Base-by-base conservation (phyloP, 30 jellyfish, hydroid and myxozoan genomes). In the Hydractinia symbiolongicarpus region DNA sequence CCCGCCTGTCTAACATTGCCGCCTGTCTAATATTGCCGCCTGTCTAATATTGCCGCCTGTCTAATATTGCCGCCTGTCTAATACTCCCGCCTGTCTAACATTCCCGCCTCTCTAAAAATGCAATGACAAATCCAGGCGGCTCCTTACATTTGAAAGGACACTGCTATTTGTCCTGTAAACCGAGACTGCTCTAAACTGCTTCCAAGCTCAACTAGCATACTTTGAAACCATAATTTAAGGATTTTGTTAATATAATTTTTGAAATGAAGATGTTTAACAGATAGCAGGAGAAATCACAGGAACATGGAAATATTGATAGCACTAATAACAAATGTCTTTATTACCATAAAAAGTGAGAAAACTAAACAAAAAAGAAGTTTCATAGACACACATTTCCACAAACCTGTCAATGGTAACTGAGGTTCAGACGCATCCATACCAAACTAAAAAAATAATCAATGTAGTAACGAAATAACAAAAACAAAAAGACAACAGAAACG, bases 401-500 rank as follows among this genome's bases (percentile, higher is more conserved):
- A 30, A 64, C 74, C 74, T 6, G 74, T n/a, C 40, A 64, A 64
- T 13, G 74, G 74, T 51, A 64, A 64, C 74, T 64, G 74, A 10
- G 85, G 9, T 44, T 77, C 85, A 50, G 85, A 77, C 13, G 79
- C 54, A 5, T 77, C 85, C 14, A 77, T 77, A 50, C 80, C 79
- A 55, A 77, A 77, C 85, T 77, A 62, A 54, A 77, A 6, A 58
- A 55, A 55, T 53, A 9, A 3, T 1, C 4, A 72, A 21, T 72
- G 17, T 60, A 72, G 9, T 55, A 30, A 72, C 51, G 30, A 50
- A 50, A 9, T 21, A 72, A 11, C 7, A 4, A 8, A 0, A 72
- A 9, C 8, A 72, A 6, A 7, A 66, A 30, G 44, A 30, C 44
- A 30, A 30, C 44, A 30, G 44, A 30, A 30, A 30, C 44, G 44